Conservation (phyloP, 2,888 invertebrate genomes). For the Cataglyphis rosenhaueri region DNA sequence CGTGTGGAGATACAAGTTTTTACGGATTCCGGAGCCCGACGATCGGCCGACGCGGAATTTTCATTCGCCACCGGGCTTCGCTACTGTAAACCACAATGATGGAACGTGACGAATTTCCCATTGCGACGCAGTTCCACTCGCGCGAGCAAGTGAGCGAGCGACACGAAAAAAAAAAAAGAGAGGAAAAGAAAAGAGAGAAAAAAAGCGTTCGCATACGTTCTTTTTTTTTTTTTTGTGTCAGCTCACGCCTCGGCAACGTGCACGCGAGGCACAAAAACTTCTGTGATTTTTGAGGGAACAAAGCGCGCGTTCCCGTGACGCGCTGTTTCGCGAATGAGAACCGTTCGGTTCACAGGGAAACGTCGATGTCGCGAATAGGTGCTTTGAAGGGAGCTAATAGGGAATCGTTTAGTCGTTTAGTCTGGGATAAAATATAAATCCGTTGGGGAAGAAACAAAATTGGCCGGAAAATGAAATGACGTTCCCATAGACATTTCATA, state of each 20-base stretch:
- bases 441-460: conserved; percentile 25
- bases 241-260: conserved; percentile 29
- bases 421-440: conserved; percentile 39
- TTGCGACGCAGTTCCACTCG: conserved; percentile 26
- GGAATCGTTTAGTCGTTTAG: conserved; percentile 21
- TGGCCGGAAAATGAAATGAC: conserved; percentile 38
- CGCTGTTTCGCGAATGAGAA: conserved; percentile 47
- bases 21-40: conserved; percentile 21
- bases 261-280: conserved; percentile 47
- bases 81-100: conserved; percentile 48
- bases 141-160: background rate
- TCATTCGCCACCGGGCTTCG: conserved; percentile 24
- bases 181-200: background rate
- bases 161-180: background rate
- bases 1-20: conserved; percentile 33
- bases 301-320: conserved; percentile 33
- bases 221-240: conserved; percentile 15
- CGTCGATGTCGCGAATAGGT: conserved; percentile 49
- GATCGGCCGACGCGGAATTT: conserved; percentile 34
- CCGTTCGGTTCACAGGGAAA: conserved; percentile 38
- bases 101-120: conserved; percentile 48
- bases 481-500: conserved; percentile 34
- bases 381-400: conserved; percentile 50
- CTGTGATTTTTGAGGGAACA: conserved; percentile 52
- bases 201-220: conserved; percentile 28